Base-by-base conservation (phyloP, 30 jellyfish, hydroid and myxozoan genomes). In the Turritopsis rubra region DNA sequence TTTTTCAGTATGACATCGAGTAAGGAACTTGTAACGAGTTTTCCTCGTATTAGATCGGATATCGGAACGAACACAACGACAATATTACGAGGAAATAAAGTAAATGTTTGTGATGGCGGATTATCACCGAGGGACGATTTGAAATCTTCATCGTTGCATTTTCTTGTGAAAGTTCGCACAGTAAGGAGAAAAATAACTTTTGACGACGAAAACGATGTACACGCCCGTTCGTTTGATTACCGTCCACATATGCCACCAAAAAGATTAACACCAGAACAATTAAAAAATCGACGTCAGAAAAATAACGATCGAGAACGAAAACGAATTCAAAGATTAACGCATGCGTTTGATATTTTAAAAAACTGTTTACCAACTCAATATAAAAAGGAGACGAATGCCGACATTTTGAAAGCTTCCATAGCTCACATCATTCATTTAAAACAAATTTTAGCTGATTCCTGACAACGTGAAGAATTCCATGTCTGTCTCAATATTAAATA, bases 271-370 rank as follows among this genome's bases (percentile, higher is more conserved):
- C 31, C 28, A 27, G 28, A 23, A 27, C 31, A n/a, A 9, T 68
- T 68, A 19, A 68, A 68, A 68, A 27, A 68, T 23, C 28, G 30
- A 68, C 77, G 77, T 7, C 31, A 23, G 21, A 68, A 22, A 27
- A 68, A 68, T 19, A 68, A 68, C 30, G 30, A 68, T 68, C 77
- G 77, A 8, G 77, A 68, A 27, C 77, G 77, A 0, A 17, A 68
- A 68, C 16, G 77, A 9, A n/a, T 68, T 1, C 77, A 68, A 68
- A 23, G 77, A 23, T 0, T 68, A 27, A n/a, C 31, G 9, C 31
- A 68, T 7, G 77, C 22, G 0, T 68, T 68, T 0, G 31, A 68
- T 9, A 27, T 68, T 9, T 27, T 68, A 1, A 68, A 68, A 68
- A 68, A 68, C 21, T n/a, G 28, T 1, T 68, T 68, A 68, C 77